Evolutionary conservation across 2,888 invertebrate genomes (phyloP), one percentile per base, ranked within the genome.

Genomic region (Nemotelus pantherinus): DNA sequence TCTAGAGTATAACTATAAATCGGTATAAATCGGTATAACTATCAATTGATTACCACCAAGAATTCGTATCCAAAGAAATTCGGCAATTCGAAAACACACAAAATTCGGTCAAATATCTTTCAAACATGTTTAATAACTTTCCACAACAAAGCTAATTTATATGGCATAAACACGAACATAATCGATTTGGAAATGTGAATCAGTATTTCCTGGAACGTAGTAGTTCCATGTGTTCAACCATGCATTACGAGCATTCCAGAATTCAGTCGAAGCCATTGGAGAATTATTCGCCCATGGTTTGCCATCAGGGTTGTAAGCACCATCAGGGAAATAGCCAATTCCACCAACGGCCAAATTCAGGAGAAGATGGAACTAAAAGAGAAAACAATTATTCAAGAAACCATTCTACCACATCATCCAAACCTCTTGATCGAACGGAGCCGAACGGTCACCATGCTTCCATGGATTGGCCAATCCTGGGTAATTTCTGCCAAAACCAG

Each of bases 291-390:
- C 2, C 82, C 91, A 92, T 7, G 92, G 92, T 82, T 92, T 92
- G 3, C 88, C 88, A 48, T 82, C 83, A 3, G 89, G 89, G 82
- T 90, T 90, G 3, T 77, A 57, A 58, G 88, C 89, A 76, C 87
- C 88, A 82, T 93, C 92, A 1, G 91, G 91, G 88, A 92, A 92
- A 85, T 88, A 92, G 25, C 88, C 89, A 2, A 89, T 89, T 47
- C 93, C 93, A 7, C 93, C 93, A 41, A 92, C 90, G 78, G 92
- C 93, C 79, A 93, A 81, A 84, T 92, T 93, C 80, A 93, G 86
- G 70, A 93, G 88, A 53, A 93, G 82, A 85, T 90, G 90, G 85
- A 91, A 91, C 89, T 89, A 83, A 79, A 79, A 74, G 70, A 67
- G 47, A 25, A 48, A 58, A 44, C 3, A 6, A 67, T 3, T 45